Evolutionary conservation across 2,888 invertebrate species (phyloP).

Genomic region (Cylloceria caligata): DNA sequence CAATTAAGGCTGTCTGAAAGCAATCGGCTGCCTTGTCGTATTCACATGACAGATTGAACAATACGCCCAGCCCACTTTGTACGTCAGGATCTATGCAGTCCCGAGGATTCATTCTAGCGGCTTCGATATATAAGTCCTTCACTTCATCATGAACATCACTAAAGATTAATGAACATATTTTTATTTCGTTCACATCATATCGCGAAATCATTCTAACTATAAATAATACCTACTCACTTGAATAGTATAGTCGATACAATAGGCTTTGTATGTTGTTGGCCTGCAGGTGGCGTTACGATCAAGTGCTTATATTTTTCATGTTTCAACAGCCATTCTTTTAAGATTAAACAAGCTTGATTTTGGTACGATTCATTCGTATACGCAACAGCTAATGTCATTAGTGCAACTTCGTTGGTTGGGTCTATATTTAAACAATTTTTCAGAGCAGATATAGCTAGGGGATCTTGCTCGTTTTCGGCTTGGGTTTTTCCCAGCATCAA

Average conservation of each 20-base stretch:
- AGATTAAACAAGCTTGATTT: slow-evolving; percentile 93
- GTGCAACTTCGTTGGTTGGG: slow-evolving; percentile 92
- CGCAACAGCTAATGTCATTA: slow-evolving; percentile 96
- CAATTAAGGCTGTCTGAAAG: slow-evolving; percentile 95
- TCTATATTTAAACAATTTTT: slow-evolving; percentile 93
- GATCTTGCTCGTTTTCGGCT: slow-evolving; percentile 99
- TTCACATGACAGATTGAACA: slow-evolving; percentile 97
- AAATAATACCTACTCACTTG: slow-evolving; percentile 71
- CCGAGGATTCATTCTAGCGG: slow-evolving; percentile 91
- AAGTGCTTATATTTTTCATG: slow-evolving; percentile 94
- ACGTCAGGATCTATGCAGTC: slow-evolving; percentile 94
- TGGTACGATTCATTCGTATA: slow-evolving; percentile 98
- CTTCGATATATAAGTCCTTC: slow-evolving; percentile 91
- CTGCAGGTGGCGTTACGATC: slow-evolving; percentile 78
- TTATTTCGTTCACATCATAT: neutral
- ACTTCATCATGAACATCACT: slow-evolving; percentile 88
- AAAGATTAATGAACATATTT: slow-evolving; percentile 56
- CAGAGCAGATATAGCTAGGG: slow-evolving; percentile 95
- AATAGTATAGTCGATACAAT: slow-evolving; percentile 84
- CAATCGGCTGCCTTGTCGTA: slow-evolving; percentile 99
- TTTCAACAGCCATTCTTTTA: slow-evolving; percentile 91
- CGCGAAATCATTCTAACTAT: neutral
- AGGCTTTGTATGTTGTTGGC: slow-evolving; percentile 59
- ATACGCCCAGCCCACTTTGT: slow-evolving; percentile 96
- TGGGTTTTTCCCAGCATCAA: slow-evolving; percentile 95